Base-by-base conservation (phyloP, 92 coral and sea anemone genomes). In the Galaxea fascicularis region DNA sequence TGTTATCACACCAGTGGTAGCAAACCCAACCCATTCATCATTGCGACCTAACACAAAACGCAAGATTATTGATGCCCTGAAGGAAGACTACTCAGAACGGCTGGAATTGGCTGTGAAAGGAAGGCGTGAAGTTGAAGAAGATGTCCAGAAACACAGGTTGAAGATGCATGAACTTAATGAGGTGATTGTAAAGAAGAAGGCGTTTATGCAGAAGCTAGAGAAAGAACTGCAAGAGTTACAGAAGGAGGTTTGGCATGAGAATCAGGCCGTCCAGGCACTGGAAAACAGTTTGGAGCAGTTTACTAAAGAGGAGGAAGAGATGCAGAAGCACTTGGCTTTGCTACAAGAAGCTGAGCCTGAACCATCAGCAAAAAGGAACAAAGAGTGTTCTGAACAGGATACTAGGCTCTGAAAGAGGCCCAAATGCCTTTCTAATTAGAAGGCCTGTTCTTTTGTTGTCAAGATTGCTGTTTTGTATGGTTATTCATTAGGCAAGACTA, bases 31-130 rank as follows among this genome's bases (percentile, higher is more conserved):
- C 11, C 84, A 79, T 22, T 45, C 75, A 8, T 45, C 84, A 13
- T 20, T 79, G 35, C 47, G 75, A 51, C 84, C 84, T 0, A 79
- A 29, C 74, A 79, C 84, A 39, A 79, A 79, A 67, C 84, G 84
- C 51, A 79, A 79, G 75, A 79, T 79, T 60, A 79, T 79, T 29
- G 75, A 79, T 18, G 84, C 75, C 21, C 13, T 79, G 46, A 66
- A 22, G 28, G 84, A 79, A 21, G 84, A 79, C 46, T 79, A 79
- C 65, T 44, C 75, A 0, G 84, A 79, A 29, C 65, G 84, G 51
- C 22, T 79, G 47, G 84, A 65, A 65, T 65, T 79, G 75, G 84
- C 84, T 12, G 52, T 79, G 35, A 79, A 65, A 11, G 74, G 84
- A 24, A 65, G 75, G 22, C 20, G 10, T 66, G 84, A 79, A 52